A percentile compares a stretch with the other conserved stretches of the same genome.
Evolutionary conservation across 2,888 invertebrate genomes (phyloP).

Genomic region (Cephus rjabovi): DNA sequence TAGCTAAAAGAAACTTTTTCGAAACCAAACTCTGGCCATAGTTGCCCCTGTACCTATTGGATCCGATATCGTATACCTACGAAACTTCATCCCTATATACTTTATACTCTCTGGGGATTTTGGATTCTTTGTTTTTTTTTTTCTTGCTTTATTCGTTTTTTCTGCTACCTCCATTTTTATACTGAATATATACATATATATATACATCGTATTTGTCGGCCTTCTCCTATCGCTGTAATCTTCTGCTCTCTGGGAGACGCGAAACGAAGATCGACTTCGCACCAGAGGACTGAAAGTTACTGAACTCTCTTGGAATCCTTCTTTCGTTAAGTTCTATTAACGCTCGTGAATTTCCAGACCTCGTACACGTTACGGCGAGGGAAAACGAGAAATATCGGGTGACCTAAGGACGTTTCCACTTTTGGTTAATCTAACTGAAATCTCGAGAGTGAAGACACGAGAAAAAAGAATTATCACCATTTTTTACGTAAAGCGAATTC

Average conservation of each 20-base stretch:
- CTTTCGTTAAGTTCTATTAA: slow-evolving; percentile 23
- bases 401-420: too few species aligned
- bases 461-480: too few species aligned
- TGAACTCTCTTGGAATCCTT: neutral
- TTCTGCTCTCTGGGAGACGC: neutral
- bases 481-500: neutral
- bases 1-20: slow-evolving; percentile 49
- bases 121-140: neutral
- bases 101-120: neutral
- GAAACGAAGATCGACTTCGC: neutral
- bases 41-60: neutral
- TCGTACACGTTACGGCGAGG: neutral
- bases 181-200: neutral
- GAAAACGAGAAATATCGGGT: too few species aligned
- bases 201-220: neutral
- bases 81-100: neutral
- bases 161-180: neutral
- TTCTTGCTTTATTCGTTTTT: neutral
- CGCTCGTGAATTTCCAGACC: slow-evolving; percentile 5
- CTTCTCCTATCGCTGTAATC: neutral
- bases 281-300: neutral
- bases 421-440: too few species aligned
- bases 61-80: neutral
- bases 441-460: too few species aligned
- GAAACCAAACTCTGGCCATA: neutral